Evolutionary conservation across 2,797 vertebrate species (phyloP), one percentile per base, ranked within the genome.

Genomic region (Pampus argenteus): DNA sequence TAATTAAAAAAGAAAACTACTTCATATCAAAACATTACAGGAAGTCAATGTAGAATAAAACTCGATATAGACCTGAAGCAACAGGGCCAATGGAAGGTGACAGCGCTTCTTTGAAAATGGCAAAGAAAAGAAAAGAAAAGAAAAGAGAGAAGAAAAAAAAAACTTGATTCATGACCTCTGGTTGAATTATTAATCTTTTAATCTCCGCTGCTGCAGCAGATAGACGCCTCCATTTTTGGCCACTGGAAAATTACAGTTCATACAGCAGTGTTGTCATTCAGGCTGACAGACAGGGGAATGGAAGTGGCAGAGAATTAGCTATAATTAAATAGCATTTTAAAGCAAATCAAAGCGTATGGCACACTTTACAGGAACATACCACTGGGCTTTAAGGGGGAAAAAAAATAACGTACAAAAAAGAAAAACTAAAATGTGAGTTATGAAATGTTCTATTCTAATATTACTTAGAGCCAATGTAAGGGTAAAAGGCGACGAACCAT

Each of bases 161-260:
- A 93, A 92, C 65, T 78, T 95, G 96, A 98, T 96, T 96, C 94
- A 96, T 94, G 94, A 94, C 92, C 88, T 90, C 82, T 89, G 91
- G 90, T 94, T 98, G 94, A 98, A 98, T 99, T 96, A 98, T 99
- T 98, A 96, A 98, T 95, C 89, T 79, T 92, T 95, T 97, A 96
- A 98, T 97, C 96, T 96, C 94, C 94, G 92, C 92, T 44, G 42
- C 85, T 8, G 71, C 92, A 86, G 94, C 93, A 93, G 94, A 95
- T 89, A 93, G 93, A 93, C 78, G 86, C 71, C 85, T 92, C 91
- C 93, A 93, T 93, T 95, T 95, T 95, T 94, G 91, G 90, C 93
- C 87, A 83, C 83, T 90, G 91, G 92, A 94, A 96, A 95, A 96
- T 96, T 95, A 95, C 91, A 94, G 90, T 94, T 93, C 75, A 58